Evolutionary conservation across 2,113 vertebrate species (phyloP), one percentile per base, ranked within the genome.

Genomic region (Perognathus longimembris): DNA sequence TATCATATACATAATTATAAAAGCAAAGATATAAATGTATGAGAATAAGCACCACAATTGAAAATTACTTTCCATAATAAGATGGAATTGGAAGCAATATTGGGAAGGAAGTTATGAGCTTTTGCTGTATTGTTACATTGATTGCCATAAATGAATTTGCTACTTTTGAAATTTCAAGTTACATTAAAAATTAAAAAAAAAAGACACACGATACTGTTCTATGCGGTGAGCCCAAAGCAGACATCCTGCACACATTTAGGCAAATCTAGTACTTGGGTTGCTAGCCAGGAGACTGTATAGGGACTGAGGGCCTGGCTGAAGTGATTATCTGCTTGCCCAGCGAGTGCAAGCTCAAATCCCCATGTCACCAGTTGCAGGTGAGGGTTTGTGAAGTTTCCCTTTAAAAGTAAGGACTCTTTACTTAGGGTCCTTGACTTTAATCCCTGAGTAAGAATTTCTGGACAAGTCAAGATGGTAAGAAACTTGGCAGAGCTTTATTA

Each of bases 101-200:
- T 71, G 26, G 9, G 24, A 69, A 70, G n/a, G 66, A 64, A 88
- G 57, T 18, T 28, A 32, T 28, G 40, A 66, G 4, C 5, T 71
- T 64, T 69, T 7, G 9, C 30, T 88, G 42, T 73, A 24, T 69
- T 67, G 17, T 42, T 86, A 67, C 26, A 82, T 84, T 75, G 30
- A 21, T 70, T 45, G 38, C 0, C 88, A 38, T 42, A 93, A 90
- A 85, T 61, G 21, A 74, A 85, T 90, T 82, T 45, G 57, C 5
- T 82, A 7, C 30, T 67, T 93, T 85, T 77, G 28, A 85, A 93
- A 93, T 79, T 17, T 88, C 79, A 88, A 85, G 42, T 74, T 78
- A 34, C 21, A 76, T 84, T 92, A 82, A 95, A 81, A 63, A 12
- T 81, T 73, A 42, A 71, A 15, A 42, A n/a, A n/a, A n/a, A 4